Conservation (phyloP, 2,113 vertebrate genomes). For the Urocolius indicus region DNA sequence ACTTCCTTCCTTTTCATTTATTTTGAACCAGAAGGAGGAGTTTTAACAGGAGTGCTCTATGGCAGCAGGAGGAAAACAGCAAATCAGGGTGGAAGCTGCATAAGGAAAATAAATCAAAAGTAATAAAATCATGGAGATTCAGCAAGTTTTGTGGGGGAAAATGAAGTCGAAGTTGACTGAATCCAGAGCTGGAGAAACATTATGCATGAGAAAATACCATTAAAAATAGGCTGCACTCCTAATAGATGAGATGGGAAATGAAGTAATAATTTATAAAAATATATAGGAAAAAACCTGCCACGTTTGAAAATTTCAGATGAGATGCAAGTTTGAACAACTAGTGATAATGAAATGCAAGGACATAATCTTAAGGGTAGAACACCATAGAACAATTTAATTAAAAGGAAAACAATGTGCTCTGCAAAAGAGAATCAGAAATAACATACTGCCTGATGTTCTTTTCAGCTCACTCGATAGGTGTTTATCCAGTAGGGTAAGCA, state of each 20-base stretch:
- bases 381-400: constrained; percentile 46
- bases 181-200: constrained; percentile 61
- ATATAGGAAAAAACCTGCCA: constrained; percentile 46
- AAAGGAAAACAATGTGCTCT: constrained; percentile 48
- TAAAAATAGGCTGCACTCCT: constrained; percentile 20
- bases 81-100: constrained; percentile 61
- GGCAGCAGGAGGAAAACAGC: constrained; percentile 20
- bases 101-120: constrained; percentile 67
- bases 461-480: not conserved
- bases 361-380: not conserved
- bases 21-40: constrained; percentile 72
- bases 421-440: constrained; percentile 22
- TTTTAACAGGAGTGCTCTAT: constrained; percentile 67
- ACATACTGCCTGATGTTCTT: constrained; percentile 14
- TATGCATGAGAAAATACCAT: constrained; percentile 42
- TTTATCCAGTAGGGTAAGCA: not conserved
- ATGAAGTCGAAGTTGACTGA: constrained; percentile 52
- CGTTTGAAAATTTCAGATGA: constrained; percentile 41
- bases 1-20: constrained; percentile 79
- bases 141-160: constrained; percentile 28
- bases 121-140: constrained; percentile 30
- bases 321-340: constrained; percentile 43
- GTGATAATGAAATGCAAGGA: constrained; percentile 38
- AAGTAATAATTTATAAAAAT: constrained; percentile 36
- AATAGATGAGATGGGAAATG: constrained; percentile 35